Base-by-base conservation (phyloP, 92 coral and sea anemone species). In the Diadumene lineata region DNA sequence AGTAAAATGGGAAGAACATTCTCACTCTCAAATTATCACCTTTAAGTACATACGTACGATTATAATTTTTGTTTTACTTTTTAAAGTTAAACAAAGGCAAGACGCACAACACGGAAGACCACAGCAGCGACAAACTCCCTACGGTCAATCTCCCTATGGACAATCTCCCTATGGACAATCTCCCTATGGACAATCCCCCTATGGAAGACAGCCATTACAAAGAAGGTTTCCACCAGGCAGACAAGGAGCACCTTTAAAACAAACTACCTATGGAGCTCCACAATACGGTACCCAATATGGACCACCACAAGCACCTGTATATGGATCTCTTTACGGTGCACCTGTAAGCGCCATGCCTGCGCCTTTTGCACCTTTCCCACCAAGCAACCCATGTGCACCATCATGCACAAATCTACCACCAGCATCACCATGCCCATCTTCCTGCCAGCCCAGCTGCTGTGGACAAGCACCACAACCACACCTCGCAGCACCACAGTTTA, bases 361-460 rank as follows among this genome's bases (percentile, higher is more conserved):
- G 11, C 72, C 73, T 21, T 69, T 56, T 15, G 64, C 64, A 48
- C 79, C 79, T 58, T 46, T 74, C 51, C 30, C 60, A 30, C 66
- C 74, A 55, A 11, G 30, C 27, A 53, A 66, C 56, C 82, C 56
- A 56, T 78, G 82, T 26, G 82, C 82, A 28, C 82, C 82, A 1
- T 26, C 75, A 18, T 78, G 82, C 55, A 34, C 64, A 23, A 44
- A 38, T 22, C 25, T 62, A 19, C 70, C 79, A 74, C 72, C 75
- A 53, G 75, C 75, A 22, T 68, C 69, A 56, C 82, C 82, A 56
- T 78, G 82, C 50, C 82, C 82, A 7, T 3, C 82, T 19, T 16
- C 84, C n/a, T 87, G 92, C 51, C 68, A 66, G 11, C 87, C 88
- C 60, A 74, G 81, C 66, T 87, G 92, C 75, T 87, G 92, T 56